phyloP scores from a whole-genome alignment of 2,888 invertebrate species.

The Lysandra bellargus region DNA sequence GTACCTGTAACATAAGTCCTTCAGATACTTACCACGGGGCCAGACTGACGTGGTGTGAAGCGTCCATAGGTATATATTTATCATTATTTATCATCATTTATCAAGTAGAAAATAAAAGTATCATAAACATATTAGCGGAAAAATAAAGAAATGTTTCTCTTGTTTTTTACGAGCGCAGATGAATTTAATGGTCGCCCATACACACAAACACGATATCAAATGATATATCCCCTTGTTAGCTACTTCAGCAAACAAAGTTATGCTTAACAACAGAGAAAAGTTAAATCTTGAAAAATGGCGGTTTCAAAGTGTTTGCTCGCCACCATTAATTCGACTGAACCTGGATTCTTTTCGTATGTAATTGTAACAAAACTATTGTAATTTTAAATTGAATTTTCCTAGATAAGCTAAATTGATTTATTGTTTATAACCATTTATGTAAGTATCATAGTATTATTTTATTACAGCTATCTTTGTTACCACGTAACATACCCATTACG shows the following conservation, averaged over 20 bases:
- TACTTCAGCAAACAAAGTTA: slow-evolving; percentile 27
- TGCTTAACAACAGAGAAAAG: slow-evolving; percentile 10
- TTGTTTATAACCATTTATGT: neutral
- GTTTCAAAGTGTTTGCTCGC: slow-evolving; percentile 14
- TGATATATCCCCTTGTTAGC: slow-evolving; percentile 20
- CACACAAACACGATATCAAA: slow-evolving; percentile 18
- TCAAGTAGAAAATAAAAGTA: neutral
- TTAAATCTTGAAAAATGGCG: slow-evolving; percentile 28
- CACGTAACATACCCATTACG: no score
- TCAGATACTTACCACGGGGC: no score
- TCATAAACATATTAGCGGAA: neutral
- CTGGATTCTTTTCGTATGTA: neutral
- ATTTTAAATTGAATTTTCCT: neutral
- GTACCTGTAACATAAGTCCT: no score
- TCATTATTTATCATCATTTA: neutral
- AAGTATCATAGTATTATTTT: neutral
- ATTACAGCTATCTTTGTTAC: no score
- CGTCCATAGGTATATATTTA: no score
- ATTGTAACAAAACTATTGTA: slow-evolving; percentile 8
- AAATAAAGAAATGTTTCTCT: neutral
- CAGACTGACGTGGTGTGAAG: no score
- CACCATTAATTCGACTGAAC: slow-evolving; percentile 17
- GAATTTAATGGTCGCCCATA: slow-evolving; percentile 20
- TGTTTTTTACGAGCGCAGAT: neutral
- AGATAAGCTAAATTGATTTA: neutral